phyloP scores from a whole-genome alignment of 2,888 invertebrate genomes.

The Orgyia antiqua region DNA sequence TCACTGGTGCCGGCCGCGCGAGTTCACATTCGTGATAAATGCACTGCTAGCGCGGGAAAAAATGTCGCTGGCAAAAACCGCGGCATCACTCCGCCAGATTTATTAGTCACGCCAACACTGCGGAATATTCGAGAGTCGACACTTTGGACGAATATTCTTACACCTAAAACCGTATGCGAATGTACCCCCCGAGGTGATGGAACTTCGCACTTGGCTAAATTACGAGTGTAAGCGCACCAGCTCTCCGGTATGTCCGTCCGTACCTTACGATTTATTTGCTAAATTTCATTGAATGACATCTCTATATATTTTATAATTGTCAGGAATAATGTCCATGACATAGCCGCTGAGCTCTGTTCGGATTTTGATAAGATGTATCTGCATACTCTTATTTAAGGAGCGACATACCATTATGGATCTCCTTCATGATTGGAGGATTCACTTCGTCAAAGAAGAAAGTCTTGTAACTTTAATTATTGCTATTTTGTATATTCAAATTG shows the following conservation, averaged over 20 bases:
- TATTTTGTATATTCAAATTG: too few species aligned
- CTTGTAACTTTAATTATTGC: too few species aligned
- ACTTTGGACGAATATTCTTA: constrained; percentile 53
- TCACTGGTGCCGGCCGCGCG: constrained; percentile 42
- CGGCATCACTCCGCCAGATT: constrained; percentile 70
- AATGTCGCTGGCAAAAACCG: constrained; percentile 71
- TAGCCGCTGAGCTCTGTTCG: too few species aligned
- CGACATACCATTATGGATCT: too few species aligned
- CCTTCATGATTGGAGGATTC: too few species aligned
- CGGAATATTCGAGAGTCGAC: constrained; percentile 63
- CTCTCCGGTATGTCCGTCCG: constrained; percentile 27
- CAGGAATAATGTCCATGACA: constrained; percentile 14
- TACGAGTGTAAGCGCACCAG: constrained; percentile 52
- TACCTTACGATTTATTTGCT: constrained; percentile 30
- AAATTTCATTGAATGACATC: constrained; percentile 27
- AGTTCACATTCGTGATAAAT: constrained; percentile 57
- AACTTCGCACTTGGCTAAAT: constrained; percentile 75
- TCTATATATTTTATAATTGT: constrained; percentile 24
- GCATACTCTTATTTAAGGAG: too few species aligned
- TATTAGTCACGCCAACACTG: constrained; percentile 64
- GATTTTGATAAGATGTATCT: too few species aligned
- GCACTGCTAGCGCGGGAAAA: constrained; percentile 73
- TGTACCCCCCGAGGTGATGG: constrained; percentile 72
- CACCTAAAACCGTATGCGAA: constrained; percentile 60
- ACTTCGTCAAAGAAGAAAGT: too few species aligned